These are phyloP conservation scores for Protonibea diacanthus DNA, from an alignment of 2,797 vertebrate genomes.

Conservation along the genomic window DNA sequence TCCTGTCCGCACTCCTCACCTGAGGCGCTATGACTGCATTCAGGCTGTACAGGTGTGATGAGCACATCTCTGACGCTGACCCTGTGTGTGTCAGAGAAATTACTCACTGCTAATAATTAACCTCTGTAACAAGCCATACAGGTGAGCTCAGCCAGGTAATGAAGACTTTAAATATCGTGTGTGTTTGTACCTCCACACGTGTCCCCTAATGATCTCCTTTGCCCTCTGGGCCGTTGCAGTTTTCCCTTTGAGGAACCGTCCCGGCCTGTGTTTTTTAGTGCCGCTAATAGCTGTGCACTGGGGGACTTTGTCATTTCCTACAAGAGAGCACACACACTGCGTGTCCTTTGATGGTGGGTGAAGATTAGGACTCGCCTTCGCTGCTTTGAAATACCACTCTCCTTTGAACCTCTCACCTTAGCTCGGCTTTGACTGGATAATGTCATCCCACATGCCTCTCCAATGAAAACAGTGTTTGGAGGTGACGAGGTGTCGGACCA, in stretches of 20 bases:
- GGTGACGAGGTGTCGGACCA: constrained; percentile 14
- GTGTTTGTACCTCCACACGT: constrained; percentile 52
- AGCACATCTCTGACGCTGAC: constrained; percentile 52
- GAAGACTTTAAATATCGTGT: constrained; percentile 65
- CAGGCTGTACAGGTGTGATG: constrained; percentile 59
- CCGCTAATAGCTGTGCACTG: constrained; percentile 73
- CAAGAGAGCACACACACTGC: constrained; percentile 45
- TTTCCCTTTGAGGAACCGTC: constrained; percentile 77
- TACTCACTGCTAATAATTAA: constrained; percentile 56
- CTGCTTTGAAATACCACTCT: constrained; percentile 77
- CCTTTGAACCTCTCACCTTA: constrained; percentile 70
- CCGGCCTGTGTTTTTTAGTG: constrained; percentile 81
- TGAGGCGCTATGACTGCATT: constrained; percentile 22
- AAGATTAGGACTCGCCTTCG: constrained; percentile 74
- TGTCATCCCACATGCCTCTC: constrained; percentile 38
- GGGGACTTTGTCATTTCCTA: constrained; percentile 82
- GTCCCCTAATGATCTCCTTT: constrained; percentile 69
- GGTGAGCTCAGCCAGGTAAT: constrained; percentile 74
- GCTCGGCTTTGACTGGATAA: constrained; percentile 37
- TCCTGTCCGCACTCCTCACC: constrained; percentile 10
- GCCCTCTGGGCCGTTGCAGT: constrained; percentile 60
- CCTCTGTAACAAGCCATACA: constrained; percentile 51
- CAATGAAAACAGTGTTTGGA: not conserved
- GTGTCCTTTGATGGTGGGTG: constrained; percentile 74
- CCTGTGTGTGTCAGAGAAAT: constrained; percentile 49